Percentiles rank a stretch among this genome's conserved stretches.
phyloP scores from a whole-genome alignment of 2,888 invertebrate genomes.

The Hypsopygia costalis region DNA sequence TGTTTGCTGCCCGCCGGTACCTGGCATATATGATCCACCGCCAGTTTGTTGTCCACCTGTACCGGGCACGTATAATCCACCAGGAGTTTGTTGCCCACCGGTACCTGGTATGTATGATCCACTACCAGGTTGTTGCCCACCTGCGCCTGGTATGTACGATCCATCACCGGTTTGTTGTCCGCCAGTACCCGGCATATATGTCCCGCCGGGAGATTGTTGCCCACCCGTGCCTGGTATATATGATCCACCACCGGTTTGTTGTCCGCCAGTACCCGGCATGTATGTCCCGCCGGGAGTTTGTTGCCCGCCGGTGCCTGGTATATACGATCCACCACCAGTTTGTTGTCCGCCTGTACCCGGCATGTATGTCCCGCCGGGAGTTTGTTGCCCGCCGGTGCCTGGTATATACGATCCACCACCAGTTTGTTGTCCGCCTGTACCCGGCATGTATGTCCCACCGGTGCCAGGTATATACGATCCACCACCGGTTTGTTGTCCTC shows the following conservation, averaged over 20 bases:
- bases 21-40: background rate
- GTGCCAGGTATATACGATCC: background rate
- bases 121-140: constrained; percentile 1
- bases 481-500: background rate
- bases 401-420: background rate
- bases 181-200: background rate
- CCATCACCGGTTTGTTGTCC: background rate
- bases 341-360: constrained; percentile 16
- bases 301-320: constrained; percentile 9
- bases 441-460: background rate
- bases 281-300: background rate
- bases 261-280: background rate
- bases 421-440: background rate
- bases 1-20: background rate
- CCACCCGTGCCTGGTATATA: background rate
- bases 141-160: background rate
- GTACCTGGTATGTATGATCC: background rate
- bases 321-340: constrained; percentile 1
- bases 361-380: background rate
- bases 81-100: background rate
- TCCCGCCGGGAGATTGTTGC: constrained; percentile 13
- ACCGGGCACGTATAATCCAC: background rate
- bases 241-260: constrained; percentile 1
- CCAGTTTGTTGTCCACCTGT: constrained; percentile 1
- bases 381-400: background rate